Evolutionary conservation across 1,140 invertebrate genomes (phyloP), one percentile per base, ranked within the genome.

Genomic region (Telenomus remus): DNA sequence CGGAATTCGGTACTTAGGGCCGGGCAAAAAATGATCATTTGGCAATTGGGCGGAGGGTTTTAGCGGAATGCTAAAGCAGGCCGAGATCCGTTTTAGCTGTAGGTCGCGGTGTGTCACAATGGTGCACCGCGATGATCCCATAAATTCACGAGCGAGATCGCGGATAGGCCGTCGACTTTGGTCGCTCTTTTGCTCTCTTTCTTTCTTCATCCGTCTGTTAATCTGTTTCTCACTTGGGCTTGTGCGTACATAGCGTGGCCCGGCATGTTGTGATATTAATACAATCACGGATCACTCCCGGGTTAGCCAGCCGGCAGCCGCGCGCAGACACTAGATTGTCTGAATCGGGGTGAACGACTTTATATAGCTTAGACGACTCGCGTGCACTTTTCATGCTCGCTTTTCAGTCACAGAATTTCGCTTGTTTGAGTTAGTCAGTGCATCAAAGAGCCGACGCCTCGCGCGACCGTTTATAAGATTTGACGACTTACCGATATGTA

Each of bases 271-370:
- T 88, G 87, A 88, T 88, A 88, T 88, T 88, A 88, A 88, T 88
- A 88, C 86, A 88, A 88, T 87, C 85, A 85, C 85, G 84, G 84
- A 88, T 88, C 85, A 87, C 79, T 87, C 85, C 85, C 86, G 85
- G 84, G 85, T 86, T 86, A 84, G 81, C 81, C 78, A 85, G 81
- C 78, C 78, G 76, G 79, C 84, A 80, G 84, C 81, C 85, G 84
- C 69, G 80, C 81, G 84, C 84, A 88, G 86, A 88, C 86, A 84
- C 82, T 87, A 87, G 86, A 88, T 88, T 87, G 86, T 87, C 87
- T 87, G 86, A 88, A 88, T 87, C 87, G 87, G 87, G 87, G 87
- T 88, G 87, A 88, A 88, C 85, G 87, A 88, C 87, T 88, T 87
- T 87, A 87, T 87, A 87, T 87, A 87, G 85, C 84, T 83, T 85